phyloP scores from a whole-genome alignment of 2,888 invertebrate genomes.

The Apamea epomidion region DNA sequence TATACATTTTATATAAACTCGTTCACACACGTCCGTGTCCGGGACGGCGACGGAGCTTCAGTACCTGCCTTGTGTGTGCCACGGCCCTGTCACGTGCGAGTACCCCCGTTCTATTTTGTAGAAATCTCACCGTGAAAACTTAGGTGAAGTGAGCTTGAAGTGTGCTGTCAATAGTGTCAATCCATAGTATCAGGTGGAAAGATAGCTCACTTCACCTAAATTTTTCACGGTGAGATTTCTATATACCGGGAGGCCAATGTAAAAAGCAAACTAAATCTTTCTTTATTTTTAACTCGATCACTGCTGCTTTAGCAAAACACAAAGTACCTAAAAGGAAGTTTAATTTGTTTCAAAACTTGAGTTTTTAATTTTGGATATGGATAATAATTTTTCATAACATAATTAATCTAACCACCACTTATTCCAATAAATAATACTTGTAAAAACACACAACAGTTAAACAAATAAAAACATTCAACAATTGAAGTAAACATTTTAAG shows the following conservation, averaged over 20 bases:
- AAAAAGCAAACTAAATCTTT: not conserved
- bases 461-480: conserved; percentile 71
- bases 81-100: not conserved
- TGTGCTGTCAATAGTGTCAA: no score
- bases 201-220: no score
- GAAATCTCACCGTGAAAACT: no score
- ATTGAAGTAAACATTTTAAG: conserved; percentile 74
- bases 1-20: no score
- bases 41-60: no score
- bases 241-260: no score
- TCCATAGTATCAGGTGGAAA: no score
- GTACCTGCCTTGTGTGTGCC: no score
- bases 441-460: conserved; percentile 61
- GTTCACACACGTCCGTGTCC: no score
- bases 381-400: not conserved
- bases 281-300: not conserved
- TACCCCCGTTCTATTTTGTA: no score
- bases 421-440: conserved; percentile 37
- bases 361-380: not conserved
- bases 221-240: no score
- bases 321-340: not conserved
- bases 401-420: conserved; percentile 40
- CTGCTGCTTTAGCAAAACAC: not conserved
- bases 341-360: not conserved
- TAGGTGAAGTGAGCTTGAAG: no score